A percentile compares a stretch with the other conserved stretches of the same genome.
Evolutionary conservation across 2,888 invertebrate species (phyloP).

Genomic region (Beris chalybata): DNA sequence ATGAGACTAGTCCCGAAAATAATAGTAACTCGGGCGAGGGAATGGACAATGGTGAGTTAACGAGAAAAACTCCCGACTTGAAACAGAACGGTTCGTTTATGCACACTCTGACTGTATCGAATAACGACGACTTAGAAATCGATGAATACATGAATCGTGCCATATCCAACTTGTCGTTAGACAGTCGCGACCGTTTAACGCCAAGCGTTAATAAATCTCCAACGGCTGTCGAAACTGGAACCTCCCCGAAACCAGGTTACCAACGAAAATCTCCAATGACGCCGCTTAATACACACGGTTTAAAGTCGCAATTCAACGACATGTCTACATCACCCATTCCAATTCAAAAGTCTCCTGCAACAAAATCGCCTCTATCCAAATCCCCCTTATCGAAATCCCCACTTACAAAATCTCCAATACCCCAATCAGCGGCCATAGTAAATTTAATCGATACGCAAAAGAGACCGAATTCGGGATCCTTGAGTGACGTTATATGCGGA

Average conservation of each 20-base stretch:
- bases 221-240: constrained; percentile 35
- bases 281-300: constrained; percentile 11
- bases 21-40: constrained; percentile 52
- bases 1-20: constrained; percentile 50
- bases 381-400: constrained; percentile 43
- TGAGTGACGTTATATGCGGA: constrained; percentile 66
- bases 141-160: constrained; percentile 56
- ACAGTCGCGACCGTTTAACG: constrained; percentile 54
- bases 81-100: constrained; percentile 40
- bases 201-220: constrained; percentile 45
- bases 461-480: constrained; percentile 61
- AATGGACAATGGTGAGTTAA: constrained; percentile 47
- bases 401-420: constrained; percentile 41
- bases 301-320: constrained; percentile 53
- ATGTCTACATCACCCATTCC: constrained; percentile 56
- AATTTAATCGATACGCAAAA: constrained; percentile 52
- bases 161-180: constrained; percentile 55
- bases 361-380: constrained; percentile 44
- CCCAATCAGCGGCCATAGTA: constrained; percentile 56
- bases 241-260: constrained; percentile 35
- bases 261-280: constrained; percentile 33
- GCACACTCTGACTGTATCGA: constrained; percentile 44
- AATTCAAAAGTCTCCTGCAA: constrained; percentile 48
- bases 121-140: constrained; percentile 55
- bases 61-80: constrained; percentile 45